Evolutionary conservation across 2,888 invertebrate species (phyloP), one percentile per base, ranked within the genome.

Genomic region (Caprella mutica): DNA sequence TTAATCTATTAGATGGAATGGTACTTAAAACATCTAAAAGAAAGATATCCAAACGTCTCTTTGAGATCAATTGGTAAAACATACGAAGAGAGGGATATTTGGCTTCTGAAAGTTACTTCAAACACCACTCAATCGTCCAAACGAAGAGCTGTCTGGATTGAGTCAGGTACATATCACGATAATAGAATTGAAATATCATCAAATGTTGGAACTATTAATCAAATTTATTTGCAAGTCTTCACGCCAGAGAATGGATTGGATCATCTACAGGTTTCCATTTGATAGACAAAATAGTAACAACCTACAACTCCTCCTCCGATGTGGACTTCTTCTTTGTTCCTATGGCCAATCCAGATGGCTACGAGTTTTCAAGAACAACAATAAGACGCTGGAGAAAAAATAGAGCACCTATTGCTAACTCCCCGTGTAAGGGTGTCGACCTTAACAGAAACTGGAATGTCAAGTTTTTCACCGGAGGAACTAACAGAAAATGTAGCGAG

Each of bases 291-390:
- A 23, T 58, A 1, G 42, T 24, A 5, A 30, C 29, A 4, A 43
- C 44, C 17, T 30, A 33, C 5, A 21, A 35, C 30, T n/a, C 9
- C n/a, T 24, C 29, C 12, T 21, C 23, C 19, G 26, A 26, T 17
- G 14, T 56, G 5, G 81, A 91, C 69, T 84, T 81, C 68, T 84
- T 83, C 69, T 76, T 88, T 54, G 75, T 84, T 9, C 84, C 86
- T 9, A 79, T 86, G 23, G 72, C 82, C 56, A 87, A 88, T 72
- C 88, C 88, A 5, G 86, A 92, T 70, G 89, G 92, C 2, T 93
- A 92, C 70, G 89, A 85, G 69, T 87, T 86, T 72, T 83, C 87
- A 0, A 50, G 56, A 46, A 56, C 55, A 14, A 21, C 17, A 9
- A 40, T 61, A 38, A 43, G 65, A 30, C 19, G 58, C 26, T 65